A percentile compares a stretch with the other conserved stretches of the same genome.
Conservation (phyloP, 2,888 invertebrate species). For the Blera fallax region DNA sequence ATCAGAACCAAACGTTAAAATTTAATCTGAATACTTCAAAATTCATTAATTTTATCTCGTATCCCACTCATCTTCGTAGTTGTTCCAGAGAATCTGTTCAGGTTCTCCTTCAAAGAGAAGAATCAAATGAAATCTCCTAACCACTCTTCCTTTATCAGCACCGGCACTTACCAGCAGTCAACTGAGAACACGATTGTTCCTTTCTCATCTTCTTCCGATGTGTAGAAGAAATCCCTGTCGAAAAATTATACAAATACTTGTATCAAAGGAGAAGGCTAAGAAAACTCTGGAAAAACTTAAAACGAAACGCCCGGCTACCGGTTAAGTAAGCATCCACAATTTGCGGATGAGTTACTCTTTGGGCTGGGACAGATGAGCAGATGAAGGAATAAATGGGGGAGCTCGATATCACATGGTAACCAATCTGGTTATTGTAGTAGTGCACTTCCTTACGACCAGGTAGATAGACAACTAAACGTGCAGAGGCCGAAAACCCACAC, state of each 20-base stretch:
- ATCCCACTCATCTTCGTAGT: background rate
- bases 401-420: constrained; percentile 40
- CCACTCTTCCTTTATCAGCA: background rate
- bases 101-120: background rate
- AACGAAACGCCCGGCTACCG: constrained; percentile 23
- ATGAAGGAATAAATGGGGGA: constrained; percentile 8
- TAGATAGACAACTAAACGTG: constrained; percentile 3
- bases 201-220: background rate
- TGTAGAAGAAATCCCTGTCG: background rate
- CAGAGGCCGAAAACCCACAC: background rate
- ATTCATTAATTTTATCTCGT: constrained; percentile 39
- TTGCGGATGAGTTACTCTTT: constrained; percentile 23
- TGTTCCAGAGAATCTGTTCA: background rate
- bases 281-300: constrained; percentile 27
- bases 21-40: constrained; percentile 27
- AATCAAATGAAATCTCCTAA: constrained; percentile 31
- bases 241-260: constrained; percentile 24
- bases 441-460: background rate
- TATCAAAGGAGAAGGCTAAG: constrained; percentile 6
- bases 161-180: background rate
- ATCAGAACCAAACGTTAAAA: constrained; percentile 48
- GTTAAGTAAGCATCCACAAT: constrained; percentile 31
- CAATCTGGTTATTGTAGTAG: constrained; percentile 39
- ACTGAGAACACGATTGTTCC: background rate
- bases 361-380: background rate